Percentiles rank a stretch among this genome's conserved stretches.
phyloP scores from a whole-genome alignment of 1,140 invertebrate genomes.

The Sinonovacula constricta region DNA sequence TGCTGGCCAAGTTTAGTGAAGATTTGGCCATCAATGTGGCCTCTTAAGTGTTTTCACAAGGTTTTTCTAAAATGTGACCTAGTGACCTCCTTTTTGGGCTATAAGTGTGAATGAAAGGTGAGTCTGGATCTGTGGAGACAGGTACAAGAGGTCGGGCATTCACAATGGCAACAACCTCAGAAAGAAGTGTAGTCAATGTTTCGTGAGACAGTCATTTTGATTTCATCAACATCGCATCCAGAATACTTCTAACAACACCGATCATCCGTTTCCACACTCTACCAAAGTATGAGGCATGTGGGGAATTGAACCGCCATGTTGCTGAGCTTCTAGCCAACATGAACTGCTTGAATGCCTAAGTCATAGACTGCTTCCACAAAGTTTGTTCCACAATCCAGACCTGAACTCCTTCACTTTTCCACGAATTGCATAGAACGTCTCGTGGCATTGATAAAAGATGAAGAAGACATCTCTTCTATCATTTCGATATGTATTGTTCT shows the following conservation, averaged over 20 bases:
- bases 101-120: too few relatives aligned
- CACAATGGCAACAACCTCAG: too few relatives aligned
- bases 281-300: slow-evolving; percentile 45
- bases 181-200: too few relatives aligned
- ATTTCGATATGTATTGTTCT: slow-evolving; percentile 53
- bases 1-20: too few relatives aligned
- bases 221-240: slow-evolving; percentile 44
- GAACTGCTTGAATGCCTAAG: slow-evolving; percentile 14
- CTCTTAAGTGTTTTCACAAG: too few relatives aligned
- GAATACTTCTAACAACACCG: slow-evolving; percentile 31
- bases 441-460: slow-evolving; percentile 50
- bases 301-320: slow-evolving; percentile 44
- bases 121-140: too few relatives aligned
- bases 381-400: slow-evolving; percentile 51
- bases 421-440: slow-evolving; percentile 10
- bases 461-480: slow-evolving; percentile 47
- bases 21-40: too few relatives aligned
- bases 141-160: too few relatives aligned
- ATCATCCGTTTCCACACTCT: slow-evolving; percentile 58
- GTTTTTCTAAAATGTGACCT: too few relatives aligned
- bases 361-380: slow-evolving; percentile 32
- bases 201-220: too few relatives aligned
- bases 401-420: slow-evolving; percentile 9
- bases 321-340: slow-evolving; percentile 13
- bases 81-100: too few relatives aligned